A percentile compares a stretch with the other conserved stretches of the same genome.
Evolutionary conservation across 2,113 vertebrate species (phyloP).

Genomic region (Chascanopsetta lugubris): DNA sequence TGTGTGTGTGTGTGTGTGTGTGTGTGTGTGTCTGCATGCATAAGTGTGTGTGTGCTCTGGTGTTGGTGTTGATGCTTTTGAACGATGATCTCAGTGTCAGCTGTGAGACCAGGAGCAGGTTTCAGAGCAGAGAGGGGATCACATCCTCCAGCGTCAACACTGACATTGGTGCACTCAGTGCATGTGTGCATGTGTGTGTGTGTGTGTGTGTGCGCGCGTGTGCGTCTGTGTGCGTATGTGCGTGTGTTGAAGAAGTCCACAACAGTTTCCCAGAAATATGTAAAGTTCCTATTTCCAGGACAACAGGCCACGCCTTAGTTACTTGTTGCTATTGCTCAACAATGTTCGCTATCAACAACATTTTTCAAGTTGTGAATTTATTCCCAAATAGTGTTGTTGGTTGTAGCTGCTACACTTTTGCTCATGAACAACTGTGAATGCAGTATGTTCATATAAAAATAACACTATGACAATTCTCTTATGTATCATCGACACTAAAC

Average conservation of each 20-base stretch:
- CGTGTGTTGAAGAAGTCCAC: no score
- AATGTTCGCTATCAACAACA: neutral
- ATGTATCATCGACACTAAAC: no score
- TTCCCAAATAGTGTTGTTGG: no score
- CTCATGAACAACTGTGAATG: no score
- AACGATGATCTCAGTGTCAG: conserved; percentile 60
- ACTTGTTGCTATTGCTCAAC: neutral
- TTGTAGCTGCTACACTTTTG: no score
- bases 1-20: conserved; percentile 20
- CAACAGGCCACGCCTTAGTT: neutral
- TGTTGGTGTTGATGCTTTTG: conserved; percentile 45
- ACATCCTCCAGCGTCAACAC: conserved; percentile 53
- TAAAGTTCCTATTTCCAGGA: neutral
- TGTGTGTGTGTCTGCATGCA: conserved; percentile 11
- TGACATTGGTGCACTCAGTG: neutral
- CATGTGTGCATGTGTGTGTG: neutral
- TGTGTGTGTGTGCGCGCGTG: no score
- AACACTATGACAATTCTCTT: no score
- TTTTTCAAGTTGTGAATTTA: no score
- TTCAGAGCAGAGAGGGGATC: conserved; percentile 44
- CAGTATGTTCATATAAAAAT: no score
- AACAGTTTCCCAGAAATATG: neutral
- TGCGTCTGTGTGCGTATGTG: neutral
- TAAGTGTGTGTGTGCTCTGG: conserved; percentile 1
- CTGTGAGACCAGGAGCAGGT: conserved; percentile 60